Conservation (phyloP, 1,140 invertebrate species). For the Diachasma alloeum region DNA sequence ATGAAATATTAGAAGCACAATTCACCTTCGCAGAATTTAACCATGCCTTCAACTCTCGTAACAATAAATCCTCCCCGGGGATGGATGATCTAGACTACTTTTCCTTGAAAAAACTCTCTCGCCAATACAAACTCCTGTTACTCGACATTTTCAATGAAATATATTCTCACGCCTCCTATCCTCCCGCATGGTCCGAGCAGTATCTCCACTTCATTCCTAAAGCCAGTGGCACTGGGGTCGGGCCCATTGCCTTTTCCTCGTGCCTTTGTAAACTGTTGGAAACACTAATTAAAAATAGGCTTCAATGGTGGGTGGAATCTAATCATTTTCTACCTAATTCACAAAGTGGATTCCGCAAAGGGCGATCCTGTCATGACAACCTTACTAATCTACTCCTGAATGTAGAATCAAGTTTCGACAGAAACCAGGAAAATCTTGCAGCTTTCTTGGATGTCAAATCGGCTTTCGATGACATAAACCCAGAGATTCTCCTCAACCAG, state of each 20-base stretch:
- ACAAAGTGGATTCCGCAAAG: neutral
- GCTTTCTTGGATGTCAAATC: constrained; percentile 1
- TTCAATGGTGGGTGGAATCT: neutral
- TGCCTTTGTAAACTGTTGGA: neutral
- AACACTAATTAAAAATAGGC: neutral
- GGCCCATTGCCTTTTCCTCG: neutral
- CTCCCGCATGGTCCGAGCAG: neutral
- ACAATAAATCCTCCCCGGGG: neutral
- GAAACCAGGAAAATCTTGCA: neutral
- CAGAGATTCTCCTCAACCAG: neutral
- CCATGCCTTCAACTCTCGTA: neutral
- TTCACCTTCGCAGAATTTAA: neutral
- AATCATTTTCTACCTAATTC: neutral
- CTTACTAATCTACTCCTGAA: neutral
- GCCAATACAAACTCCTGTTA: neutral
- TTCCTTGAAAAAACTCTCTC: neutral
- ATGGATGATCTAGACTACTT: neutral
- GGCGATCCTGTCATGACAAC: neutral
- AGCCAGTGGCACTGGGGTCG: neutral
- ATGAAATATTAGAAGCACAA: neutral
- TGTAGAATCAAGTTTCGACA: neutral
- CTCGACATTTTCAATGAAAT: neutral
- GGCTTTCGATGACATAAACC: constrained; percentile 1
- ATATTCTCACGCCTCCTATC: neutral
- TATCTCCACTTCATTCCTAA: neutral